Evolutionary conservation across 2,113 vertebrate species (phyloP).

Genomic region (Danionella cerebrum): DNA sequence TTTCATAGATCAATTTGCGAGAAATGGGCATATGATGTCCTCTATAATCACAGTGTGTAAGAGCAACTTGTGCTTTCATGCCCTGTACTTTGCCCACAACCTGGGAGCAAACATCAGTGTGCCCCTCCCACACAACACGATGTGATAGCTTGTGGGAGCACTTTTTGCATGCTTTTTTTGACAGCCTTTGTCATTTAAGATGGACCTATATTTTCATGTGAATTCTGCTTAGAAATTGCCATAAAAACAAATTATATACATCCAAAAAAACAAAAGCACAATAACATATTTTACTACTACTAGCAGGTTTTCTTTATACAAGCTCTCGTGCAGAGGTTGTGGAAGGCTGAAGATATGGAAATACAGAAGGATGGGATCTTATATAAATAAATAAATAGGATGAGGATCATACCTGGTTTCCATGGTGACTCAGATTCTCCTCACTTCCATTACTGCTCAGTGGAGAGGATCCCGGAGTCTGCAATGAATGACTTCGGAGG

Average conservation of each 20-base stretch:
- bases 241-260: conserved; percentile 7
- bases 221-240: neutral
- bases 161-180: neutral
- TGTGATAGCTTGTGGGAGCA: neutral
- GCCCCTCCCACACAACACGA: neutral
- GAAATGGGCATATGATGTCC: neutral
- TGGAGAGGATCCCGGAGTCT: conserved; percentile 5
- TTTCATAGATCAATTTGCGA: neutral
- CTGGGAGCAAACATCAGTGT: neutral
- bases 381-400: conserved; percentile 1
- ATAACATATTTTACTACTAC: neutral
- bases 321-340: neutral
- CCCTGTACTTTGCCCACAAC: neutral
- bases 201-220: neutral
- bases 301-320: neutral
- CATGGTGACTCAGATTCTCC: conserved; percentile 36
- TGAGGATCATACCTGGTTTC: conserved; percentile 38
- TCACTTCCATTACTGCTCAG: conserved; percentile 22
- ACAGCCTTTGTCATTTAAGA: neutral
- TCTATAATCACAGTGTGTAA: neutral
- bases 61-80: neutral
- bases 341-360: conserved; percentile 19
- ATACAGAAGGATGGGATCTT: conserved; percentile 6
- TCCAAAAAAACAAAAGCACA: neutral
- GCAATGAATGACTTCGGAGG: neutral